Conservation (phyloP, 2,797 vertebrate genomes). For the Notamacropus eugenii region DNA sequence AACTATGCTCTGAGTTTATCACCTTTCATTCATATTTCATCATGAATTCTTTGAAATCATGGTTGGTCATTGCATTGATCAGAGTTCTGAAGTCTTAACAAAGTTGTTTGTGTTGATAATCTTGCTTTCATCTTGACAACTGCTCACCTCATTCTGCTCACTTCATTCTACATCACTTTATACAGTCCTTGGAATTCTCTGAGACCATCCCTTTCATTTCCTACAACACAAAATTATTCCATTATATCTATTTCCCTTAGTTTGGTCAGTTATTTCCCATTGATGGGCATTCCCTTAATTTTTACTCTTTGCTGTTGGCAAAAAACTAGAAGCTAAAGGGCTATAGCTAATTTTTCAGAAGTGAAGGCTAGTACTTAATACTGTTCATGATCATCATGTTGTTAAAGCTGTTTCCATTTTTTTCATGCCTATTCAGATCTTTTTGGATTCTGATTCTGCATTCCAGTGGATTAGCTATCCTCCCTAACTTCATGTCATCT, state of each 20-base stretch:
- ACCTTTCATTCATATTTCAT: not conserved
- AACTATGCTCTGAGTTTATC: not conserved
- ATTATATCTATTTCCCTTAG: not conserved
- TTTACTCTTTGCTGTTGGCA: not conserved
- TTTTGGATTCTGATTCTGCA: not conserved
- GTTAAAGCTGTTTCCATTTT: not conserved
- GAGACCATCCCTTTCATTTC: not conserved
- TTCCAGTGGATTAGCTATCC: not conserved
- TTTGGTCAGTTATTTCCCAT: not conserved
- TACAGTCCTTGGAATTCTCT: not conserved
- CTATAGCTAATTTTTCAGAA: not conserved
- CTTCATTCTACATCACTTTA: not conserved
- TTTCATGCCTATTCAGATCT: not conserved
- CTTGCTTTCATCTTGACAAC: not conserved
- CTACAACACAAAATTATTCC: not conserved
- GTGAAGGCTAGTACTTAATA: not conserved
- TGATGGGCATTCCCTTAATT: not conserved
- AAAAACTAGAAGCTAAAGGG: not conserved
- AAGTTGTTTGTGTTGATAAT: not conserved
- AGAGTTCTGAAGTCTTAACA: not conserved
- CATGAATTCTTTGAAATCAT: not conserved
- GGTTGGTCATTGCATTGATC: not conserved
- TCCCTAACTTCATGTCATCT: not conserved
- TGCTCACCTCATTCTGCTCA: not conserved
- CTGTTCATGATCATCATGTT: not conserved